A percentile compares a stretch with the other conserved stretches of the same genome.
phyloP scores from a whole-genome alignment of 2,888 invertebrate species.

The Exocentrus adspersus region DNA sequence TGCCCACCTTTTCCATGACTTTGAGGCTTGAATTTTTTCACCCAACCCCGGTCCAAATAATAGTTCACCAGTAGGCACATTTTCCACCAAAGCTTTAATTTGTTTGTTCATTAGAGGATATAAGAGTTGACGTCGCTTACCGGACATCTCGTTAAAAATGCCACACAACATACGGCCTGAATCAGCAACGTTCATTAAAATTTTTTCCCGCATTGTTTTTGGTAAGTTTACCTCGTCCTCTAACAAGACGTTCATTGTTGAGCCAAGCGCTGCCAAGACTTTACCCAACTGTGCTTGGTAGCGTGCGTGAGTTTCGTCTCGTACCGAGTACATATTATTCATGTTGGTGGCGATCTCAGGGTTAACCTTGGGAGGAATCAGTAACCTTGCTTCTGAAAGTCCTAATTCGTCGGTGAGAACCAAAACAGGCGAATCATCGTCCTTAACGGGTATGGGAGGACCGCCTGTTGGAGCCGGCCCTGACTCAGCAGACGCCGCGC shows the following conservation, averaged over 20 bases:
- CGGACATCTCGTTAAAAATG: conserved; percentile 2
- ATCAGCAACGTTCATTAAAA: neutral
- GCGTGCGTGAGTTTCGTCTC: neutral
- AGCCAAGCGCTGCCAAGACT: neutral
- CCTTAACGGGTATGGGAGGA: too few species aligned
- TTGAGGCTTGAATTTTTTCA: neutral
- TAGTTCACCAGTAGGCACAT: conserved; percentile 11
- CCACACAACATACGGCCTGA: conserved; percentile 4
- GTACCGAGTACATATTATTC: too few species aligned
- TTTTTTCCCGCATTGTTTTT: neutral
- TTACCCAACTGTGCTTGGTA: conserved; percentile 8
- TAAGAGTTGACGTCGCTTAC: neutral
- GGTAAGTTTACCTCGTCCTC: neutral
- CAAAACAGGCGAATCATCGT: too few species aligned
- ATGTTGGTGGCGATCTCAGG: too few species aligned
- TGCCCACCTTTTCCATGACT: conserved; percentile 13
- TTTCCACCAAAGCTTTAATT: conserved; percentile 11
- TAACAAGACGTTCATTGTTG: neutral
- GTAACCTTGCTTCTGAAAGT: too few species aligned
- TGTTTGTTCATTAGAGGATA: neutral
- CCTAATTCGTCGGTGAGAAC: too few species aligned
- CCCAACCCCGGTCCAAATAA: conserved; percentile 10
- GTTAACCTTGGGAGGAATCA: neutral
- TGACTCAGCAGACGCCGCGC: too few species aligned
- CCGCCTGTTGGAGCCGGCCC: too few species aligned